A percentile compares a stretch with the other conserved stretches of the same genome.
phyloP scores from a whole-genome alignment of 2,113 vertebrate species.

The Stegostoma tigrinum region DNA sequence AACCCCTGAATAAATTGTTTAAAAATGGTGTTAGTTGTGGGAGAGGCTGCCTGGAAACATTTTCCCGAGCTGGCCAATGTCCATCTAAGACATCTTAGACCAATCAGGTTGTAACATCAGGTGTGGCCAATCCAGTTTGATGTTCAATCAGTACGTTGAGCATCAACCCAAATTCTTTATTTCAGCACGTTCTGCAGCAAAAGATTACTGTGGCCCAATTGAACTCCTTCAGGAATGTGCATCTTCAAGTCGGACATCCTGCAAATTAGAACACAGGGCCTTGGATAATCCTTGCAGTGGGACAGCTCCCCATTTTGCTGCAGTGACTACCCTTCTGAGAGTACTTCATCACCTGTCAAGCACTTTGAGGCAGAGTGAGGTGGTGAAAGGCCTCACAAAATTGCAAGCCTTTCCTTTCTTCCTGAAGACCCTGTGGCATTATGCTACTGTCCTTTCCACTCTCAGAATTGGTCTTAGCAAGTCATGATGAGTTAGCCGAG shows the following conservation, averaged over 20 bases:
- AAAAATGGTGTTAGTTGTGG: background rate
- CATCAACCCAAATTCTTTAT: background rate
- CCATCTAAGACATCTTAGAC: background rate
- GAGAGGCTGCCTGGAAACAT: background rate
- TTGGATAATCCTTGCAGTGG: background rate
- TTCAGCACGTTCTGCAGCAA: background rate
- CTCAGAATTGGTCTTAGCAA: no score
- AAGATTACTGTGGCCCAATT: background rate
- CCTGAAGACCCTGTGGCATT: background rate
- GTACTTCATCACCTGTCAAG: background rate
- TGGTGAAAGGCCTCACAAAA: background rate
- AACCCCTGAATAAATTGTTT: background rate
- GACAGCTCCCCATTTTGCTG: background rate
- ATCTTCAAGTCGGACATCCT: background rate
- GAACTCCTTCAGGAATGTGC: background rate
- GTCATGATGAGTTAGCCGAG: background rate
- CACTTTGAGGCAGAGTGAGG: background rate
- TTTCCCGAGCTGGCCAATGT: background rate
- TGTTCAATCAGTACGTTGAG: background rate
- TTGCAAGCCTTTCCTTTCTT: background rate
- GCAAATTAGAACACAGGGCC: background rate
- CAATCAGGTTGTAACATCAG: background rate
- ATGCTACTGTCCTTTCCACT: no score
- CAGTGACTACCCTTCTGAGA: background rate
- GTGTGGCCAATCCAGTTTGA: background rate